A percentile compares a stretch with the other conserved stretches of the same genome.
phyloP scores from a whole-genome alignment of 2,888 invertebrate genomes.

The Spialia ferax region DNA sequence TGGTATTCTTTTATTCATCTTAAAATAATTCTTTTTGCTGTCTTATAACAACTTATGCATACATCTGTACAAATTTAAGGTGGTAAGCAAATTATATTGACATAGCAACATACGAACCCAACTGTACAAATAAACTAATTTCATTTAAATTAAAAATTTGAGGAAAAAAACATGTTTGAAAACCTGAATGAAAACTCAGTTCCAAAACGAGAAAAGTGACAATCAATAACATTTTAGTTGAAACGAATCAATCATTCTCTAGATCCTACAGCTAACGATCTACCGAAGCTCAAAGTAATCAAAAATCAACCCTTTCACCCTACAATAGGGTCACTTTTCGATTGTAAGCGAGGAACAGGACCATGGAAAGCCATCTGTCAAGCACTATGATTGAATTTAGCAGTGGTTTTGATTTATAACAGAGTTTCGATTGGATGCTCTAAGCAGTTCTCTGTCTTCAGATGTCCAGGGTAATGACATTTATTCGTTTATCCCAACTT shows the following conservation, averaged over 20 bases:
- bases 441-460: slow-evolving; percentile 27
- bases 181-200: neutral
- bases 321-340: slow-evolving; percentile 42
- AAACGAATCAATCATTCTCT: slow-evolving; percentile 41
- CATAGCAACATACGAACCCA: too few relatives aligned
- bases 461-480: slow-evolving; percentile 33
- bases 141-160: too few relatives aligned
- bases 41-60: too few relatives aligned
- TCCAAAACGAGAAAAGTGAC: slow-evolving; percentile 38
- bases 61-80: too few relatives aligned
- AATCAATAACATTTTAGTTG: slow-evolving; percentile 43
- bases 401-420: slow-evolving; percentile 52
- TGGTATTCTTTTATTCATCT: too few relatives aligned
- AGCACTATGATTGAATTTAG: slow-evolving; percentile 52
- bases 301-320: slow-evolving; percentile 33
- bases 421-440: slow-evolving; percentile 45
- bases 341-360: slow-evolving; percentile 26
- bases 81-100: too few relatives aligned
- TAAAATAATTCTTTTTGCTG: too few relatives aligned
- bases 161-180: neutral
- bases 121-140: too few relatives aligned
- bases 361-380: slow-evolving; percentile 51
- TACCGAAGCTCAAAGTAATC: slow-evolving; percentile 6
- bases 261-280: slow-evolving; percentile 37
- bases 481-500: slow-evolving; percentile 29